Conservation (phyloP, 2,113 vertebrate species). For the Chionodraco myersi region DNA sequence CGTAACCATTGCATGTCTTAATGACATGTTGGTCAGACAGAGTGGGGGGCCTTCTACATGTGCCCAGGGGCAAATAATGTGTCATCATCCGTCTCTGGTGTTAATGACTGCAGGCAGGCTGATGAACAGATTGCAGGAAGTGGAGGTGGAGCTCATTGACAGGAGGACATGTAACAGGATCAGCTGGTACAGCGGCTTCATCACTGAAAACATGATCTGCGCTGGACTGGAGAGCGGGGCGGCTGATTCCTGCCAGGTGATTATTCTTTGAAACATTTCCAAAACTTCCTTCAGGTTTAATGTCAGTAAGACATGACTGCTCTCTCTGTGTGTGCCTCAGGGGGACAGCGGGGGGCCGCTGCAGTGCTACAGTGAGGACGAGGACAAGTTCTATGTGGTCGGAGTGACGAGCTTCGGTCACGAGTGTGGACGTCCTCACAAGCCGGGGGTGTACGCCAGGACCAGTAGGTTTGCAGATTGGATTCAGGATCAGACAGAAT, state of each 20-base stretch:
- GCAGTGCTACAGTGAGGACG: conserved; percentile 79
- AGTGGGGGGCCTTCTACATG: too few species aligned
- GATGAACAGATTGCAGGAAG: conserved; percentile 65
- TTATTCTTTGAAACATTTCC: background rate
- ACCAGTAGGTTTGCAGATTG: conserved; percentile 70
- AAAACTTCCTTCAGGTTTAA: background rate
- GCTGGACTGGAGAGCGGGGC: conserved; percentile 65
- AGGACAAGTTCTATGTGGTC: conserved; percentile 76
- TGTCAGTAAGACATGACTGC: background rate
- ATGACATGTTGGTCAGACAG: too few species aligned
- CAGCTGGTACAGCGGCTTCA: conserved; percentile 58
- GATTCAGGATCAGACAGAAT: conserved; percentile 47
- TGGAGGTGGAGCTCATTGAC: conserved; percentile 71
- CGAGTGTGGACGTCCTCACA: conserved; percentile 78
- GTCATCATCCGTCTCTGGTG: background rate
- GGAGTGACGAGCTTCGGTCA: conserved; percentile 85
- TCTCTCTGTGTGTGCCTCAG: conserved; percentile 56
- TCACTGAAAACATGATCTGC: conserved; percentile 77
- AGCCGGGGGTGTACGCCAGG: conserved; percentile 81
- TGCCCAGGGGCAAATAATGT: too few species aligned
- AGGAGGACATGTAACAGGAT: conserved; percentile 63
- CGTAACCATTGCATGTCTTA: too few species aligned
- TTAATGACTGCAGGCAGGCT: conserved; percentile 13
- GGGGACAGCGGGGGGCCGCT: conserved; percentile 87
- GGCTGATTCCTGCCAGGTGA: conserved; percentile 73